Percentiles rank a stretch among this genome's conserved stretches.
These are phyloP conservation scores for Sialia sialis DNA, from an alignment of 2,113 vertebrate genomes.

Conservation along the genomic window DNA sequence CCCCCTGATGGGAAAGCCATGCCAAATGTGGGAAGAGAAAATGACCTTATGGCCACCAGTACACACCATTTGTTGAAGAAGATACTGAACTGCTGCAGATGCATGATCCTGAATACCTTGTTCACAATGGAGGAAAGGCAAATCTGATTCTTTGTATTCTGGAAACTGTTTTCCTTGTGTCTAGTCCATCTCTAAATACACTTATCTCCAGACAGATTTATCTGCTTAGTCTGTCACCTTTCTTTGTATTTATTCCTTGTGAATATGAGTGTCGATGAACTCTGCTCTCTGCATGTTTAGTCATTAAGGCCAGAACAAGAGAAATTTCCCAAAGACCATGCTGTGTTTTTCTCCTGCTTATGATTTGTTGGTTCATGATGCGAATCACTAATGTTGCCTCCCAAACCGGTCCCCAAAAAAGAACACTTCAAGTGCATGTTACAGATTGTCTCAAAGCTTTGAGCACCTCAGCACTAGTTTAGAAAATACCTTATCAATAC, in stretches of 20 bases:
- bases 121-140: not conserved
- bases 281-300: not conserved
- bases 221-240: not conserved
- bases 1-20: not conserved
- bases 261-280: not conserved
- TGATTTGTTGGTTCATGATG: not conserved
- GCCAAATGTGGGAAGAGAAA: not conserved
- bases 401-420: not conserved
- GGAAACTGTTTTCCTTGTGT: not conserved
- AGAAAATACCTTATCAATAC: slow-evolving; percentile 1
- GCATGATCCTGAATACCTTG: not conserved
- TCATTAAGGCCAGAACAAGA: not conserved
- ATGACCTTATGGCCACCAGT: not conserved
- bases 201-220: not conserved
- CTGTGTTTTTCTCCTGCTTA: not conserved
- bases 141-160: not conserved
- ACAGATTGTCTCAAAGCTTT: not conserved
- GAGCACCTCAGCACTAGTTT: not conserved
- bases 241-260: not conserved
- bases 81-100: not conserved
- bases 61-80: not conserved
- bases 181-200: not conserved
- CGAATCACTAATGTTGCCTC: not conserved
- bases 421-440: not conserved
- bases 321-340: not conserved